Evolutionary conservation across 2,888 invertebrate species (phyloP).

Genomic region (Odontocerum albicorne): DNA sequence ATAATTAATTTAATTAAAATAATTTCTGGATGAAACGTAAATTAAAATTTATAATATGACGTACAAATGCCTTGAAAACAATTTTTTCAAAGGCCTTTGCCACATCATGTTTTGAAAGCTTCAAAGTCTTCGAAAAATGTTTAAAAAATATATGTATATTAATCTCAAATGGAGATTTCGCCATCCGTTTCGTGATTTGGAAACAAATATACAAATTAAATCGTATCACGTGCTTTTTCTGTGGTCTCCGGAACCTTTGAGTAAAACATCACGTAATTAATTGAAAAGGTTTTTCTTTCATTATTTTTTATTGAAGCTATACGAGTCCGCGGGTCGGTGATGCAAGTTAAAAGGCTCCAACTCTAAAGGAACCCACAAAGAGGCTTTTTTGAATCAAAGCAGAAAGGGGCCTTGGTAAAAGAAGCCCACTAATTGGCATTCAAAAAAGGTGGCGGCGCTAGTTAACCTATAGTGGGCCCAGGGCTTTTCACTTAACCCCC

Average conservation of each 20-base stretch:
- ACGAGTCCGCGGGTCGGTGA: conserved; percentile 24
- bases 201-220: conserved; percentile 10
- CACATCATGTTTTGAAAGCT: too few species aligned
- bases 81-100: too few species aligned
- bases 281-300: conserved; percentile 25
- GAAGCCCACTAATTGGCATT: conserved; percentile 62
- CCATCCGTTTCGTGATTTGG: conserved; percentile 8
- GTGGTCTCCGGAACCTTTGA: conserved; percentile 14
- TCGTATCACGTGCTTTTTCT: neutral
- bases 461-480: conserved; percentile 31
- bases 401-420: conserved; percentile 42
- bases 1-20: neutral
- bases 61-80: too few species aligned
- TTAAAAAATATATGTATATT: neutral
- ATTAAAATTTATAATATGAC: too few species aligned
- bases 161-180: neutral
- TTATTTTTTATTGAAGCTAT: conserved; percentile 20
- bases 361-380: conserved; percentile 16
- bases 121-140: neutral
- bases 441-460: conserved; percentile 53
- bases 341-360: conserved; percentile 10
- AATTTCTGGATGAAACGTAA: neutral
- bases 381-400: conserved; percentile 25
- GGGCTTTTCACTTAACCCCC: conserved; percentile 13
- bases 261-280: conserved; percentile 26